These are phyloP conservation scores for Sphaerophoria taeniata DNA, from an alignment of 2,888 invertebrate genomes.

Conservation along the genomic window DNA sequence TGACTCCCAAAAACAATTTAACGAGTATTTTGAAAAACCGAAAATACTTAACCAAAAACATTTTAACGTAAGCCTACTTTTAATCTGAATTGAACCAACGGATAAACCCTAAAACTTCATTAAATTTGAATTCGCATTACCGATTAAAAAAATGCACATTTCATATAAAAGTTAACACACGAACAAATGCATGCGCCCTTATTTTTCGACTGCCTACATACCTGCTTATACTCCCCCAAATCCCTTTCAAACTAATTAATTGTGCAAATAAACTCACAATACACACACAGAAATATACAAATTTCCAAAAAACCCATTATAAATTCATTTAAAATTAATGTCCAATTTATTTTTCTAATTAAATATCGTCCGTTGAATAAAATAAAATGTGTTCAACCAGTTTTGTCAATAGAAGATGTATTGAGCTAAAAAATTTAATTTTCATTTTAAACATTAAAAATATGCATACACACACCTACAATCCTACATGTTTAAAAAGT, in stretches of 20 bases:
- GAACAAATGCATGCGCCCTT: not conserved
- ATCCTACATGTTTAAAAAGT: not conserved
- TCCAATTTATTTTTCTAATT: conserved; percentile 73
- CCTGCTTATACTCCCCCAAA: not conserved
- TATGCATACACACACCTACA: too few species aligned
- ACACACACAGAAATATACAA: conserved; percentile 17
- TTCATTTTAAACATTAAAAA: conserved; percentile 34
- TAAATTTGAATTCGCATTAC: conserved; percentile 6
- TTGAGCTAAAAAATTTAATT: conserved; percentile 53
- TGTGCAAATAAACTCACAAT: conserved; percentile 58
- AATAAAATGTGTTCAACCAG: conserved; percentile 37
- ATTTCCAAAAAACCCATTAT: conserved; percentile 52
- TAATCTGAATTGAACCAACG: not conserved
- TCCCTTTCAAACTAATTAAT: conserved; percentile 50
- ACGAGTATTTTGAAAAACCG: not conserved
- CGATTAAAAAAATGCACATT: not conserved
- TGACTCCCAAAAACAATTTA: too few species aligned
- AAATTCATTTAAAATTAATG: conserved; percentile 70
- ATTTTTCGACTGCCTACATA: not conserved
- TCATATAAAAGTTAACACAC: not conserved
- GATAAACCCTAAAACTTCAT: not conserved
- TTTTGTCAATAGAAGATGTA: conserved; percentile 35
- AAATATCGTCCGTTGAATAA: conserved; percentile 57
- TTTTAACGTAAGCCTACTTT: not conserved
- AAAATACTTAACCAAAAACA: too few species aligned